Evolutionary conservation across 1,140 invertebrate genomes (phyloP).

Genomic region (Venustaconcha ellipsiformis): DNA sequence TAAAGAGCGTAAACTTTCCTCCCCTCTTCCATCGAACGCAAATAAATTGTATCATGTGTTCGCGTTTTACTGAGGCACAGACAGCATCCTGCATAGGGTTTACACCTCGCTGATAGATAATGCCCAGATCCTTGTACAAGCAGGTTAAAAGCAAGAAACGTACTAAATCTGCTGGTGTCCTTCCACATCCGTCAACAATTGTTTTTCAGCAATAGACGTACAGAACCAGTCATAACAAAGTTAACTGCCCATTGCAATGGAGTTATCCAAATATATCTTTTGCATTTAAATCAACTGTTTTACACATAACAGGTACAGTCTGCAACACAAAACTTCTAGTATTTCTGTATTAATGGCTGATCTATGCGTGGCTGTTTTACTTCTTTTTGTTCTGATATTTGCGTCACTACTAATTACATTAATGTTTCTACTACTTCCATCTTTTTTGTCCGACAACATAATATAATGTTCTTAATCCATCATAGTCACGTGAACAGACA

Average conservation of each 20-base stretch:
- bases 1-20: background rate
- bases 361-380: slow-evolving; percentile 2
- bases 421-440: slow-evolving; percentile 3
- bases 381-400: background rate
- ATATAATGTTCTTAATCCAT: slow-evolving; percentile 1
- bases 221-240: background rate
- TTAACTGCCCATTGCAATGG: slow-evolving; percentile 21
- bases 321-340: background rate
- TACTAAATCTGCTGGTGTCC: background rate
- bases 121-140: background rate
- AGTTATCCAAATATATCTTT: slow-evolving; percentile 13
- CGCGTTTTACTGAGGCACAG: background rate
- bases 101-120: background rate
- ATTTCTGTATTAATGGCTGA: slow-evolving; percentile 1
- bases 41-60: too few relatives aligned
- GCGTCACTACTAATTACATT: background rate
- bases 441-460: background rate
- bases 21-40: background rate
- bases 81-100: background rate
- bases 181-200: background rate
- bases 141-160: background rate
- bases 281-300: slow-evolving; percentile 10
- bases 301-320: background rate
- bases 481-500: slow-evolving; percentile 4
- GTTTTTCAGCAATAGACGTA: slow-evolving; percentile 2